Percentiles rank a stretch among this genome's conserved stretches.
These are phyloP conservation scores for Onychomys leucogaster DNA, from an alignment of 2,797 vertebrate genomes.

Conservation along the genomic window DNA sequence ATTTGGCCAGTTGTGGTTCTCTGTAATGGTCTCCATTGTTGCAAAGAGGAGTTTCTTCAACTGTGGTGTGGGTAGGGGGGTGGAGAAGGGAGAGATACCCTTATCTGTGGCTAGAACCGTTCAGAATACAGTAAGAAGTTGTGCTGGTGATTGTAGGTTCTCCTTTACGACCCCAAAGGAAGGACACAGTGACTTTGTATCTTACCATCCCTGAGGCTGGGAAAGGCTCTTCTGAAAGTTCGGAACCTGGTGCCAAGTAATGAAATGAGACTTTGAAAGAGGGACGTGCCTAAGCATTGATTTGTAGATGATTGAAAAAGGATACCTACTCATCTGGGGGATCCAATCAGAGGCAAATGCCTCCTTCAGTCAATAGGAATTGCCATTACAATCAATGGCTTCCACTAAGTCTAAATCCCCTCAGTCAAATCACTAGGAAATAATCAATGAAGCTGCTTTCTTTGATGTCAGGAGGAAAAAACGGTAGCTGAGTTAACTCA, in stretches of 20 bases:
- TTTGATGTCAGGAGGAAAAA: conserved; percentile 67
- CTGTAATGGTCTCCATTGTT: neutral
- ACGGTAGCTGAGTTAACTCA: conserved; percentile 60
- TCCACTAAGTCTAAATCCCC: conserved; percentile 66
- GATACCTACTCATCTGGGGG: conserved; percentile 33
- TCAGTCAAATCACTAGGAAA: neutral
- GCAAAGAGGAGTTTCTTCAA: neutral
- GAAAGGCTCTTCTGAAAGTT: conserved; percentile 46
- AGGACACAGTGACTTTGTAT: neutral
- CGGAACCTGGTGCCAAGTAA: neutral
- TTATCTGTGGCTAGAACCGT: neutral
- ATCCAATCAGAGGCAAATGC: conserved; percentile 60
- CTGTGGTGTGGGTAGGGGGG: no score
- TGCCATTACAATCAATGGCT: conserved; percentile 72
- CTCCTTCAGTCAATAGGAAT: conserved; percentile 74
- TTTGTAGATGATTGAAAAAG: conserved; percentile 45
- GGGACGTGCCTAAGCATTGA: neutral
- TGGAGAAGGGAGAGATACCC: no score
- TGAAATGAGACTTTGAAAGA: neutral
- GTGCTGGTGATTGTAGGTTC: neutral
- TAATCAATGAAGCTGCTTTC: conserved; percentile 63
- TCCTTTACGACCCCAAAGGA: neutral
- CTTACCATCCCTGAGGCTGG: neutral
- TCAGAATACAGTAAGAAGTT: neutral
- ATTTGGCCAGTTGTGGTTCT: neutral